Evolutionary conservation across 2,113 vertebrate species (phyloP), one percentile per base, ranked within the genome.

Genomic region (Lanius ludovicianus): DNA sequence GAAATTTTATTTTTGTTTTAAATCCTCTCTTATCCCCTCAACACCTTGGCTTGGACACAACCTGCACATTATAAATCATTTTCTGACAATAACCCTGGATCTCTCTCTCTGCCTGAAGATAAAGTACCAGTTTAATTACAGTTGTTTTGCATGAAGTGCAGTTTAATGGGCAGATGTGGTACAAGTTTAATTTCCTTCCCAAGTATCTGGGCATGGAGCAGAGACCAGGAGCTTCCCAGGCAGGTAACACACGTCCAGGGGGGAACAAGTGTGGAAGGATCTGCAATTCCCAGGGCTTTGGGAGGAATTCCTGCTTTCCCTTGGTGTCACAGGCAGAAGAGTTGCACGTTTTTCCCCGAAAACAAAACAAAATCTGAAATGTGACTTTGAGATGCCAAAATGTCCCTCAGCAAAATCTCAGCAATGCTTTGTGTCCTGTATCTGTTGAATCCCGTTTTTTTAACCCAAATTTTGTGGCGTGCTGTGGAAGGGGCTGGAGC

Each of bases 41-140:
- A 41, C 69, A 74, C 53, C 70, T 82, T 93, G 68, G 55, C 39
- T 77, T 64, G 44, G 87, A 10, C 37, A 8, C 69, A 21, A 28
- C 15, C 21, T 44, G 68, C 27, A 21, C 0, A 0, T 30, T 52
- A 0, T 5, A 33, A 47, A 19, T 73, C 68, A 33, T 69, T 60
- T 46, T 33, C 67, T 63, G 56, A 6, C 60, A 68, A 16, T 19
- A 57, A 18, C 42, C 41, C 50, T 13, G 20, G 7, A 10, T 53
- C 76, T 77, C 56, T 78, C 23, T 46, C 15, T 0, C 50, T 93
- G 89, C 75, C 53, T 75, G 24, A 21, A 59, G 70, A 27, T 30
- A 31, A 73, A 74, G 22, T 1, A 1, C 17, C 7, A 53, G 15
- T 24, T 50, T 52, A 4, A 23, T 47, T 60, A 73, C 79, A 79